Evolutionary conservation across 2,888 invertebrate species (phyloP).

Genomic region (Osmoderma eremita): DNA sequence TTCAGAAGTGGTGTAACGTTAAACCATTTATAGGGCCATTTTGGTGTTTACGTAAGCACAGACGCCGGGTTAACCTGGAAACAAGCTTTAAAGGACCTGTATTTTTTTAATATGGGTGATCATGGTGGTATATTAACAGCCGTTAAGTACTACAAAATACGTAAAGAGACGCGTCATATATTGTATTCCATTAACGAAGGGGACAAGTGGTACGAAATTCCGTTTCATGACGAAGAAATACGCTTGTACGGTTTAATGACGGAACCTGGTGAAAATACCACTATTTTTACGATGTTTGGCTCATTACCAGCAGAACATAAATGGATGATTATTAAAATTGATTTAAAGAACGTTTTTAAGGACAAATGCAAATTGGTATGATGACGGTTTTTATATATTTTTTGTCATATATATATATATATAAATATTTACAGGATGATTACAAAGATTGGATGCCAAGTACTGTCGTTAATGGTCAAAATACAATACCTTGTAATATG

Average conservation of each 20-base stretch:
- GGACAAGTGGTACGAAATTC: conserved; percentile 78
- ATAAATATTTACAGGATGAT: conserved; percentile 69
- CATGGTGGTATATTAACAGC: conserved; percentile 90
- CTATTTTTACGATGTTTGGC: conserved; percentile 91
- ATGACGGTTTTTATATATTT: conserved; percentile 16
- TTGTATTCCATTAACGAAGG: conserved; percentile 90
- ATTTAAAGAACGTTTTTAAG: conserved; percentile 67
- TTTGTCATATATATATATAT: conserved; percentile 3
- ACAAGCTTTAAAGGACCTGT: conserved; percentile 76
- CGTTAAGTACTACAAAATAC: conserved; percentile 79
- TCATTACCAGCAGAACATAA: conserved; percentile 80
- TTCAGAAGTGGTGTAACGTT: background rate
- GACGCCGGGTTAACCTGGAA: conserved; percentile 88
- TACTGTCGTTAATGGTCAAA: conserved; percentile 64
- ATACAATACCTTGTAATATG: conserved; percentile 76
- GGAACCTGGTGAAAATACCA: conserved; percentile 93
- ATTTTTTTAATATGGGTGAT: conserved; percentile 90
- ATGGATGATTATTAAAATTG: conserved; percentile 87
- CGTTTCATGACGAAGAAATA: conserved; percentile 77
- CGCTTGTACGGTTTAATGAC: conserved; percentile 92
- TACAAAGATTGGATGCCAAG: conserved; percentile 91
- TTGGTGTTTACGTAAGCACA: conserved; percentile 81
- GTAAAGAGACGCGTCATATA: conserved; percentile 81
- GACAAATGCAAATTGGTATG: conserved; percentile 56
- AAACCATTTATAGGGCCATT: conserved; percentile 68